A percentile compares a stretch with the other conserved stretches of the same genome.
phyloP scores from a whole-genome alignment of 2,888 invertebrate species.

The Glaucopsyche alexis region DNA sequence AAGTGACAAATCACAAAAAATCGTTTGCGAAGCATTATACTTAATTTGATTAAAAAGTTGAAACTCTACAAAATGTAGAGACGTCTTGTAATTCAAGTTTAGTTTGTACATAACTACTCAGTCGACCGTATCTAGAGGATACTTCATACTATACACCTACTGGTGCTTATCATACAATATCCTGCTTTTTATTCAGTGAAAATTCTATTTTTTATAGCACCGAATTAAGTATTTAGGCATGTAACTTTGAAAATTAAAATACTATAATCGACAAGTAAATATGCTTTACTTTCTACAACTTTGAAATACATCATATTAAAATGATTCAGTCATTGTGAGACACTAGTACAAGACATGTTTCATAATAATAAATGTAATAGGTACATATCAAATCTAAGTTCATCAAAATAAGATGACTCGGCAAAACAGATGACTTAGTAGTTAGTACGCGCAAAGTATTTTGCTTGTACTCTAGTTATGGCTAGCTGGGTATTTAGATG shows the following conservation, averaged over 20 bases:
- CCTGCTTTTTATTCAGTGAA: not conserved
- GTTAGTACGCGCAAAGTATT: not conserved
- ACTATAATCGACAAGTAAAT: not conserved
- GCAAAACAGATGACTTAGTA: not conserved
- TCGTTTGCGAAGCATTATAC: not conserved
- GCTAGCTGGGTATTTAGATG: not conserved
- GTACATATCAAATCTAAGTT: not conserved
- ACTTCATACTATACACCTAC: not conserved
- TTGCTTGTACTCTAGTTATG: slow-evolving; percentile 7
- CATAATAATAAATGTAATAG: not conserved
- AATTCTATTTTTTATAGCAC: not conserved
- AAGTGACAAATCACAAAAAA: not conserved
- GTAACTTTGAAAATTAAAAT: not conserved
- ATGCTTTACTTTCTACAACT: not conserved
- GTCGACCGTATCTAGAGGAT: not conserved
- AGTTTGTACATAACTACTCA: not conserved
- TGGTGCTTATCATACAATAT: too few species aligned
- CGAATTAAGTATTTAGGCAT: not conserved
- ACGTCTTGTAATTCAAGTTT: not conserved
- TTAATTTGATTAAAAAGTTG: not conserved
- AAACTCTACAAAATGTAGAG: slow-evolving; percentile 9
- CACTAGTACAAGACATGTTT: not conserved
- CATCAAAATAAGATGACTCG: slow-evolving; percentile 1
- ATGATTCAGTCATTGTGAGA: not conserved
- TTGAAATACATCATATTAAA: not conserved